Conservation (phyloP, 2,797 vertebrate genomes). For the Podarcis siculus region DNA sequence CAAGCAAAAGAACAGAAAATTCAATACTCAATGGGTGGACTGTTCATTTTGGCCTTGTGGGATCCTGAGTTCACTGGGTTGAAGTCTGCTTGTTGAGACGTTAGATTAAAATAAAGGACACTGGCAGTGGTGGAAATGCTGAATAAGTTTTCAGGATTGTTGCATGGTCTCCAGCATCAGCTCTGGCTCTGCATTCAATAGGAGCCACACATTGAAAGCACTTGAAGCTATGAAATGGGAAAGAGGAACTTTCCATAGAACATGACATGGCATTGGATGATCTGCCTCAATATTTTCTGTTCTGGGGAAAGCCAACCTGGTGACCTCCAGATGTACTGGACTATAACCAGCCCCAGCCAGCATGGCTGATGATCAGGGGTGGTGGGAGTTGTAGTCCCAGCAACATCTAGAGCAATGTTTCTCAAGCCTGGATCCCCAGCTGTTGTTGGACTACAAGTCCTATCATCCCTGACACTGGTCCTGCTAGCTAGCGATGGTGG, state of each 20-base stretch:
- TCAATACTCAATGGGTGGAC: neutral
- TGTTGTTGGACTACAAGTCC: too few species aligned
- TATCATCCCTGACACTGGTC: too few species aligned
- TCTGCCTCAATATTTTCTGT: neutral
- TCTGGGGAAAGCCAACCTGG: neutral
- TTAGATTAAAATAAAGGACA: neutral
- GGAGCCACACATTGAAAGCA: too few species aligned
- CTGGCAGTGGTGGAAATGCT: too few species aligned
- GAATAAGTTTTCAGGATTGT: neutral
- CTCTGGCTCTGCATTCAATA: neutral
- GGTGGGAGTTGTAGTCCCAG: too few species aligned
- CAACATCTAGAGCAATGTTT: too few species aligned
- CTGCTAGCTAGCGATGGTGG: too few species aligned
- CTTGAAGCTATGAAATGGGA: neutral
- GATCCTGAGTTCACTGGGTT: neutral
- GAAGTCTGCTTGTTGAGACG: neutral
- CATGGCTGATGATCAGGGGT: too few species aligned
- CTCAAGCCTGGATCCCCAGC: too few species aligned
- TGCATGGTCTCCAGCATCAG: neutral
- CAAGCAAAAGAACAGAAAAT: neutral
- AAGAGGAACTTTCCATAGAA: neutral
- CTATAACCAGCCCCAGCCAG: too few species aligned
- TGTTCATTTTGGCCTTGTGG: neutral
- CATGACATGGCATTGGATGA: neutral
- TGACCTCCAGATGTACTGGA: too few species aligned